phyloP scores from a whole-genome alignment of 2,113 vertebrate species.

The Tragelaphus strepsiceros region DNA sequence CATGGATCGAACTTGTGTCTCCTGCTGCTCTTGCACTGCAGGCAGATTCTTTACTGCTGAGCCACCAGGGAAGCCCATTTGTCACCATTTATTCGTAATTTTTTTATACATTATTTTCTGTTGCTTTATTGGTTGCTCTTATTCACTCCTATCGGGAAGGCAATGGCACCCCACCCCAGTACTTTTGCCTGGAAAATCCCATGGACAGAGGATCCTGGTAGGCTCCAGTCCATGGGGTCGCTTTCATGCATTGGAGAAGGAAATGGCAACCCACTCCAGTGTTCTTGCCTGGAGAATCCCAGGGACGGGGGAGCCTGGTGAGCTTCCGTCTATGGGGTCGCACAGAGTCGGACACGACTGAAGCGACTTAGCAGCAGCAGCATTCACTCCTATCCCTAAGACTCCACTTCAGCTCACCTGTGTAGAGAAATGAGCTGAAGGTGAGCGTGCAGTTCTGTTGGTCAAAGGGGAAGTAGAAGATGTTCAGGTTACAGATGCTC shows the following conservation, averaged over 20 bases:
- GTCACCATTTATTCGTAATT: not conserved
- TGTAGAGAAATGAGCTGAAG: slow-evolving; percentile 87
- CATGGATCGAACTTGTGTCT: not conserved
- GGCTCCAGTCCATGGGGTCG: no score
- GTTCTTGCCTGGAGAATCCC: no score
- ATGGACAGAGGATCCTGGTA: no score
- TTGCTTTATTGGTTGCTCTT: slow-evolving; percentile 79
- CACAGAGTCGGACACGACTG: no score
- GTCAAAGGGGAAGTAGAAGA: slow-evolving; percentile 82
- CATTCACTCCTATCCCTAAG: slow-evolving; percentile 48
- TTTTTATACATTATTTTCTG: slow-evolving; percentile 50
- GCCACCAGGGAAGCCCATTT: not conserved
- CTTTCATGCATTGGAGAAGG: no score
- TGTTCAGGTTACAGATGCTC: slow-evolving; percentile 85
- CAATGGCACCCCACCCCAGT: no score
- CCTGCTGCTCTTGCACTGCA: not conserved
- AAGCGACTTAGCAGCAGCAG: no score
- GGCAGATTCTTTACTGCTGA: not conserved
- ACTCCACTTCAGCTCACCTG: slow-evolving; percentile 75
- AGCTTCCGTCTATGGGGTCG: no score
- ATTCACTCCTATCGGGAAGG: slow-evolving; percentile 48
- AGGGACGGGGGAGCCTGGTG: no score
- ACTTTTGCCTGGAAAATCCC: no score
- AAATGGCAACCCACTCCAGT: no score
- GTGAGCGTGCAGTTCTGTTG: slow-evolving; percentile 83